These are phyloP conservation scores for Morus bassanus DNA, from an alignment of 2,797 vertebrate species.

Conservation along the genomic window DNA sequence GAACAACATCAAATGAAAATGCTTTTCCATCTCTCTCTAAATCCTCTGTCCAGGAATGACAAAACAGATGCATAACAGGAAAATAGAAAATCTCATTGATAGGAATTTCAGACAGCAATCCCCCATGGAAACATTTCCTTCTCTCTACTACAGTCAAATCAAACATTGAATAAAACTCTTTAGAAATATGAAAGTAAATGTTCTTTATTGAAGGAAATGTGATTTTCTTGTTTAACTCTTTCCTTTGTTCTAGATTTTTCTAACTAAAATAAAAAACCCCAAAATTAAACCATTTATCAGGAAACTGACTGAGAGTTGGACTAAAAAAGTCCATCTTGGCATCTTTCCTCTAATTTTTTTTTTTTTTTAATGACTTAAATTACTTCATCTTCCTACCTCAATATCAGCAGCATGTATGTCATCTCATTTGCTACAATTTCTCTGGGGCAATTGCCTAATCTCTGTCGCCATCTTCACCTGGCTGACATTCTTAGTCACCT, in stretches of 20 bases:
- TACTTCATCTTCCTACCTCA: background rate
- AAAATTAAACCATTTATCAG: background rate
- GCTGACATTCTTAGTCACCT: background rate
- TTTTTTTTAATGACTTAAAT: background rate
- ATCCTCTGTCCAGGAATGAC: background rate
- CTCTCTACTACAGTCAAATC: background rate
- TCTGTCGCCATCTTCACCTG: background rate
- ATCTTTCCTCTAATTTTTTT: background rate
- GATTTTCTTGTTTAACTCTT: background rate
- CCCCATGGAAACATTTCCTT: background rate
- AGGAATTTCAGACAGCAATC: background rate
- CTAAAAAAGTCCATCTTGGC: background rate
- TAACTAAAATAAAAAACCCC: background rate
- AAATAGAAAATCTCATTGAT: background rate
- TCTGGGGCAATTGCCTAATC: background rate
- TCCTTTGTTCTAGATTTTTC: background rate
- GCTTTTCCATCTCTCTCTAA: background rate
- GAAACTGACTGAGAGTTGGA: background rate
- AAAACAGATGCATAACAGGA: background rate
- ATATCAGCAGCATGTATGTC: background rate
- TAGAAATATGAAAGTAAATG: background rate
- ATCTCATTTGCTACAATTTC: background rate
- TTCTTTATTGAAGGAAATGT: background rate
- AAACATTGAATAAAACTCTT: background rate
- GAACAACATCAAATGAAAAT: background rate